Evolutionary conservation across 2,888 invertebrate genomes (phyloP).

Genomic region (Hofmannophila pseudospretella): DNA sequence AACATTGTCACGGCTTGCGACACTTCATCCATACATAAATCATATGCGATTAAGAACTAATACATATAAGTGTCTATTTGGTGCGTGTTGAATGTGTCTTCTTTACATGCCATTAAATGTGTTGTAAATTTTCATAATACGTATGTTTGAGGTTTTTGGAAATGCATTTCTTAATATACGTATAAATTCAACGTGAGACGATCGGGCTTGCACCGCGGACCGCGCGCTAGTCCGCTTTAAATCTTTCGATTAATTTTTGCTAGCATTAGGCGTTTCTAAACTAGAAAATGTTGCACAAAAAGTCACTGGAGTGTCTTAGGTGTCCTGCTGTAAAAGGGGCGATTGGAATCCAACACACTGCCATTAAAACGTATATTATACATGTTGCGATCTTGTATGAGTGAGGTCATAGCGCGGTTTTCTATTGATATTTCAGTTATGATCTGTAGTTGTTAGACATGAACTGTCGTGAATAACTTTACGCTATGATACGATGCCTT

Average conservation of each 20-base stretch:
- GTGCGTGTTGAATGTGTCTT: conserved; percentile 71
- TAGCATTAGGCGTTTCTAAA: conserved; percentile 58
- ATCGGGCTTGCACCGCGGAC: conserved; percentile 70
- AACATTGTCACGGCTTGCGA: conserved; percentile 21
- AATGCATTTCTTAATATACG: conserved; percentile 73
- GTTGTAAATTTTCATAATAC: conserved; percentile 58
- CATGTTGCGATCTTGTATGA: conserved; percentile 53
- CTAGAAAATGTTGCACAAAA: conserved; percentile 64
- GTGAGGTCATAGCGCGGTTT: conserved; percentile 37
- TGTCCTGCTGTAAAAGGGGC: conserved; percentile 38
- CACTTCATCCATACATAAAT: conserved; percentile 33
- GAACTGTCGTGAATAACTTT: conserved; percentile 34
- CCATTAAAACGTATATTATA: conserved; percentile 58
- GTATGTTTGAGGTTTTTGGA: conserved; percentile 65
- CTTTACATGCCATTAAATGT: conserved; percentile 66
- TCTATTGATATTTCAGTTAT: conserved; percentile 30
- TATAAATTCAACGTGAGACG: conserved; percentile 52
- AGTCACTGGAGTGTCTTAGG: conserved; percentile 63
- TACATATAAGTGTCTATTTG: conserved; percentile 56
- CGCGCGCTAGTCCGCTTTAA: conserved; percentile 56
- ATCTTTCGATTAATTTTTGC: conserved; percentile 51
- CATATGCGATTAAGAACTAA: conserved; percentile 44
- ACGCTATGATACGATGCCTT: conserved; percentile 65
- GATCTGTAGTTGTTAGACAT: conserved; percentile 31
- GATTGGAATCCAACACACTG: conserved; percentile 65